Evolutionary conservation across 1,140 invertebrate species (phyloP), one percentile per base, ranked within the genome.

Genomic region (Pseudobourletiella spinata): DNA sequence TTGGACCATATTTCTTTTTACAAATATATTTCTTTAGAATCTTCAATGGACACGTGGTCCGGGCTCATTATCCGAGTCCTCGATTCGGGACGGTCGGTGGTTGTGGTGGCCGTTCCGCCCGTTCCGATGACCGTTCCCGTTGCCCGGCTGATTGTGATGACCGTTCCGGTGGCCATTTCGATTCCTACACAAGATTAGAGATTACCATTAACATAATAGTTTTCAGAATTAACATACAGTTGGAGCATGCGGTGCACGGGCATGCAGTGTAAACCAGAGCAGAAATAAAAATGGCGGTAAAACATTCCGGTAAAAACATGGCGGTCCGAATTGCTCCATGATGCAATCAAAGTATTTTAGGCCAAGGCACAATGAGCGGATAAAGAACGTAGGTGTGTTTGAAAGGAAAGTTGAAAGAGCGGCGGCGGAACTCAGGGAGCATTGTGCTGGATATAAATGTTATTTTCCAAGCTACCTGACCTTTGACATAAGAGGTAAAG

Each of bases 91-190:
- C 8, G 8, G 32, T 8, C 32, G 8, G 32, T n/a, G 8, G n/a
- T 39, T 39, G 32, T n/a, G 32, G 32, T 39, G 32, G n/a, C 32
- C 32, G n/a, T n/a, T 39, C 8, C n/a, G 32, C 32, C 32, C 32
- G 32, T 39, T 39, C n/a, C 32, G 32, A 51, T 25, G 14, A 4
- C 48, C 48, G 25, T 51, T 51, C 14, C 32, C 32, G 32, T 48
- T 48, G 44, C 22, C 6, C 6, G 14, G 44, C 4, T 22, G 11
- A 48, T 48, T 48, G 8, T 48, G 11, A 48, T 48, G 44, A 8
- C 44, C 44, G 20, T 48, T 48, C 20, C 44, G 6, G 44, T 48
- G 44, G 18, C 48, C 48, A 51, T 51, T 51, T 26, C 22, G 48
- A 26, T 51, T 51, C 8, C 20, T 48, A 18, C 11, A 22, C 8